phyloP scores from a whole-genome alignment of 2,113 vertebrate species.

The Lycaon pictus region DNA sequence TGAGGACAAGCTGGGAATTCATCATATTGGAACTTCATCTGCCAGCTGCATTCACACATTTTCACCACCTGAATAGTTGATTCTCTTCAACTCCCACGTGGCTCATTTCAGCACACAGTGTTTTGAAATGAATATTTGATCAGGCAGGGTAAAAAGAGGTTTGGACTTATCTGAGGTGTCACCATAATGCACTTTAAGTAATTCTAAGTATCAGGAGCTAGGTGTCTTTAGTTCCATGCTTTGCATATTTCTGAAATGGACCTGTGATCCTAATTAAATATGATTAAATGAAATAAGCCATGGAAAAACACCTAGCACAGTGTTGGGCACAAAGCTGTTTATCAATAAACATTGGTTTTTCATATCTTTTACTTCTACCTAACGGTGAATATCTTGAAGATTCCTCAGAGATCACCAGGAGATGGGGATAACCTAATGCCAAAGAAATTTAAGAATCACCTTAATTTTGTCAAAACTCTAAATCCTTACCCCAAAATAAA shows the following conservation, averaged over 20 bases:
- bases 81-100: slow-evolving; percentile 76
- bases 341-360: slow-evolving; percentile 40
- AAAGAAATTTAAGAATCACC: slow-evolving; percentile 2
- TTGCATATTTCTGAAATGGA: slow-evolving; percentile 41
- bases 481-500: not conserved
- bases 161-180: slow-evolving; percentile 85
- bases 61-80: slow-evolving; percentile 88
- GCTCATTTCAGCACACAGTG: slow-evolving; percentile 81
- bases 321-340: not conserved
- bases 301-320: not conserved
- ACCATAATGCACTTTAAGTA: slow-evolving; percentile 83
- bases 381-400: not conserved
- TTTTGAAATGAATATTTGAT: slow-evolving; percentile 88
- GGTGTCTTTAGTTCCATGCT: slow-evolving; percentile 40
- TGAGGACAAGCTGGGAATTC: slow-evolving; percentile 87
- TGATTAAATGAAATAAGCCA: slow-evolving; percentile 57
- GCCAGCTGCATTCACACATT: slow-evolving; percentile 90
- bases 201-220: slow-evolving; percentile 69
- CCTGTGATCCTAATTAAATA: slow-evolving; percentile 52
- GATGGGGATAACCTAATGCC: not conserved
- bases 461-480: slow-evolving; percentile 23
- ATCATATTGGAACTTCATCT: slow-evolving; percentile 83
- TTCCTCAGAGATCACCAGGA: not conserved
- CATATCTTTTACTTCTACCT: not conserved
- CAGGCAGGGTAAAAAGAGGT: slow-evolving; percentile 69